phyloP scores from a whole-genome alignment of 2,797 vertebrate genomes.

The Brachyrhaphis roseni region DNA sequence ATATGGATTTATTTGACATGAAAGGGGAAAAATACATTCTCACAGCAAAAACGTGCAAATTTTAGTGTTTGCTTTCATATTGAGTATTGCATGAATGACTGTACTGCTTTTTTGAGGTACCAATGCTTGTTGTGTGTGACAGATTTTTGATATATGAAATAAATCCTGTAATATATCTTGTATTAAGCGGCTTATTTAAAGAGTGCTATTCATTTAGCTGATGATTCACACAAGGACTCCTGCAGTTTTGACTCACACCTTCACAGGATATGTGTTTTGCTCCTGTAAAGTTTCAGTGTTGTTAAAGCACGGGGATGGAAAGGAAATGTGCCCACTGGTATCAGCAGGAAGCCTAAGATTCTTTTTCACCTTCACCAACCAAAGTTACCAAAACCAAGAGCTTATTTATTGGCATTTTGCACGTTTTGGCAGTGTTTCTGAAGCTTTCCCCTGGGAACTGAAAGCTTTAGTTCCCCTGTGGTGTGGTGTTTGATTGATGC shows the following conservation, averaged over 20 bases:
- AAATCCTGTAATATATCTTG: slow-evolving; percentile 18
- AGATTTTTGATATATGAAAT: slow-evolving; percentile 16
- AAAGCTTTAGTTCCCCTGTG: slow-evolving; percentile 45
- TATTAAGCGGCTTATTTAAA: slow-evolving; percentile 42
- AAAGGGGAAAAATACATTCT: slow-evolving; percentile 15
- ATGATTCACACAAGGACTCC: slow-evolving; percentile 17
- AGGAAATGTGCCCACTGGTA: slow-evolving; percentile 21
- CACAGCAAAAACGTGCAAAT: neutral
- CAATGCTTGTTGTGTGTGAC: neutral
- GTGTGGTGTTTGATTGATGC: slow-evolving; percentile 69
- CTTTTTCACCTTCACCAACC: slow-evolving; percentile 33
- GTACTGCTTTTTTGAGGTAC: neutral
- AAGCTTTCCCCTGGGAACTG: slow-evolving; percentile 55
- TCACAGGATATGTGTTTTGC: slow-evolving; percentile 20
- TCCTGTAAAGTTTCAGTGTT: slow-evolving; percentile 17
- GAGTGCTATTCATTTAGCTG: slow-evolving; percentile 6
- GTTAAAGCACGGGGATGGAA: slow-evolving; percentile 23
- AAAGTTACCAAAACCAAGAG: slow-evolving; percentile 32
- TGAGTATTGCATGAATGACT: slow-evolving; percentile 2
- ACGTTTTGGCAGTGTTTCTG: slow-evolving; percentile 50
- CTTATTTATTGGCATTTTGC: slow-evolving; percentile 67
- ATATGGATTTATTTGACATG: neutral
- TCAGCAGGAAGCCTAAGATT: slow-evolving; percentile 25
- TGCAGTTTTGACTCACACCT: slow-evolving; percentile 15
- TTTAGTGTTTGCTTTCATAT: slow-evolving; percentile 26